Conservation (phyloP, 2,888 invertebrate genomes). For the Mythimna lalbum region DNA sequence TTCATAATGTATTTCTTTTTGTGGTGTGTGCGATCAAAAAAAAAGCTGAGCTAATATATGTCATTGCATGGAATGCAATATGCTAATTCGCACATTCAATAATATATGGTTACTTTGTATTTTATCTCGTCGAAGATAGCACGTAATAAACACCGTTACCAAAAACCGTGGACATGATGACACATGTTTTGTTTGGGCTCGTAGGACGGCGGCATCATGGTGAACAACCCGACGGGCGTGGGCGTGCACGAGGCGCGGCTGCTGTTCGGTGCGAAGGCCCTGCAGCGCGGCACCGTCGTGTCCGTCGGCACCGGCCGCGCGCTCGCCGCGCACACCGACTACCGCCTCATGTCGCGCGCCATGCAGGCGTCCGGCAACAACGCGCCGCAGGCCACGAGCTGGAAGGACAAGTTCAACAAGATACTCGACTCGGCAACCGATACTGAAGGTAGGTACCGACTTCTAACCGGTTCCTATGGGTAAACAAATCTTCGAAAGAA, state of each 20-base stretch:
- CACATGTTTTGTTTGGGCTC: too few relatives aligned
- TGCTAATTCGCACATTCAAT: too few relatives aligned
- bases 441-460: constrained; percentile 92
- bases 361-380: neutral
- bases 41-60: too few relatives aligned
- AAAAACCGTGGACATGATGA: neutral
- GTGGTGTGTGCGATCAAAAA: too few relatives aligned
- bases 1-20: too few relatives aligned
- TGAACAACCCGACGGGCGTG: constrained; percentile 97
- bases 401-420: constrained; percentile 95
- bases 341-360: constrained; percentile 25
- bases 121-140: too few relatives aligned
- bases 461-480: too few relatives aligned
- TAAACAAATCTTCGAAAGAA: constrained; percentile 34
- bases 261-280: constrained; percentile 94
- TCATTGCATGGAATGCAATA: too few relatives aligned
- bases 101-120: too few relatives aligned
- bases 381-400: constrained; percentile 86
- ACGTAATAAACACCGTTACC: too few relatives aligned
- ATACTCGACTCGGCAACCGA: constrained; percentile 96
- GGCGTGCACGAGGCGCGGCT: constrained; percentile 96
- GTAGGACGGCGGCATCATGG: constrained; percentile 95
- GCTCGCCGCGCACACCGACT: constrained; percentile 62
- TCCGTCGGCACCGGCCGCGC: constrained; percentile 95
- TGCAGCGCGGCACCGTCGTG: constrained; percentile 93